Base-by-base conservation (phyloP, 2,888 invertebrate species). In the Lacanobia oleracea region DNA sequence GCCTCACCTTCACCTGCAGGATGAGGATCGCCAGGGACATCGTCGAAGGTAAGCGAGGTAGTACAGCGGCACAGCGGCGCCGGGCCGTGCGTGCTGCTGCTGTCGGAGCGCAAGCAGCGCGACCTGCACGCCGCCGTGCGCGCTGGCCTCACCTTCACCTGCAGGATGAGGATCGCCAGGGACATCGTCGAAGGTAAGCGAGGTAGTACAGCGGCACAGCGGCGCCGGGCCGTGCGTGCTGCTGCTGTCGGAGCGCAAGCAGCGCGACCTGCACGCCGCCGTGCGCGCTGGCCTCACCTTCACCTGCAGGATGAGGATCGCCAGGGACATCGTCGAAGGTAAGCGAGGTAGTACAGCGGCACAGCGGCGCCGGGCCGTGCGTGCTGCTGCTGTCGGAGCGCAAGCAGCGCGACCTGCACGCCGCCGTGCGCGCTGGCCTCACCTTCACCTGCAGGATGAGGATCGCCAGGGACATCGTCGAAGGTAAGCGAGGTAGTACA, bases 341-440 rank as follows among this genome's bases (percentile, higher is more conserved):
- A 33, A 2, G 9, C n/a, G 1, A 3, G 0, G 97, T 98, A 16
- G 98, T 98, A 74, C 98, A 98, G 93, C 97, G 98, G 85, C 97
- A 97, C 89, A 96, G 98, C 87, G 97, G 97, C n/a, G 97, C 97
- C 0, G 89, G 89, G 0, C 97, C 97, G 1, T 73, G 87, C 73
- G 98, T 98, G 72, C 96, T 98, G 67, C 96, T 99, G n/a, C 96
- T 98, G 61, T 98, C 98, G 93, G 98, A 97, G 90, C 94, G 98
- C 8, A 96, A 97, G 91, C 97, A 96, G 74, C 95, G 98, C 64
- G 98, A 98, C 94, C 95, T 99, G 70, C 98, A 98, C 93, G 97
- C 97, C 66, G 98, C 98, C 5, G 96, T 97, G 60, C 94, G 98
- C 21, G 94, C 96, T 16, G 98, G 98, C 0, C 96, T 98, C 1